These are phyloP conservation scores for Taxidea taxus DNA, from an alignment of 2,113 vertebrate genomes.

Conservation along the genomic window DNA sequence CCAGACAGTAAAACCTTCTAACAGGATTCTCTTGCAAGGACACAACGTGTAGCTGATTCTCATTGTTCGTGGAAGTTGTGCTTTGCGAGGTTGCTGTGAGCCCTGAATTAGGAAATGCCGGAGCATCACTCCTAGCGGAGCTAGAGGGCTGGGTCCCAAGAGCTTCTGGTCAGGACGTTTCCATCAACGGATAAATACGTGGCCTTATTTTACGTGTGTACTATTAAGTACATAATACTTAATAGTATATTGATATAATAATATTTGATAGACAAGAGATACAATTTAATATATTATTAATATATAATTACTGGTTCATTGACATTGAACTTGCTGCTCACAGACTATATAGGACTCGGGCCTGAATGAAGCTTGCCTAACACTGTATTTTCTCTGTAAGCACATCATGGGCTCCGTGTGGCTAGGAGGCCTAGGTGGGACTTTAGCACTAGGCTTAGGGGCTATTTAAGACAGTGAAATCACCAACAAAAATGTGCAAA, in stretches of 20 bases:
- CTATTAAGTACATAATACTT: neutral
- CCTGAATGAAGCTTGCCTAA: neutral
- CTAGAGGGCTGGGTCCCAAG: rapidly evolving
- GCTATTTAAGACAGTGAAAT: neutral
- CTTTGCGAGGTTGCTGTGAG: neutral
- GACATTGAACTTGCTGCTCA: neutral
- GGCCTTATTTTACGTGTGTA: rapidly evolving
- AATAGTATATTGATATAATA: neutral
- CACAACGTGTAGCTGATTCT: neutral
- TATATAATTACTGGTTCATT: no score
- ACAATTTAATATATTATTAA: neutral
- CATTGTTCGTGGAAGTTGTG: rapidly evolving
- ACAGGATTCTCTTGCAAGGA: neutral
- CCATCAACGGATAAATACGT: rapidly evolving
- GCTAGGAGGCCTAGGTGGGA: neutral
- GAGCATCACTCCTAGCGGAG: neutral
- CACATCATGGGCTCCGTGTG: neutral
- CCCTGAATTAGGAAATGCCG: neutral
- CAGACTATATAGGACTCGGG: rapidly evolving
- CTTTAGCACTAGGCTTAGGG: neutral
- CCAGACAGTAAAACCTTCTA: neutral
- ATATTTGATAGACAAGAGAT: neutral
- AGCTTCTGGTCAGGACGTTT: neutral
- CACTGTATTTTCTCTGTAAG: neutral
- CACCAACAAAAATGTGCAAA: neutral